phyloP scores from a whole-genome alignment of 92 coral and sea anemone species.

The Palythoa grandis region DNA sequence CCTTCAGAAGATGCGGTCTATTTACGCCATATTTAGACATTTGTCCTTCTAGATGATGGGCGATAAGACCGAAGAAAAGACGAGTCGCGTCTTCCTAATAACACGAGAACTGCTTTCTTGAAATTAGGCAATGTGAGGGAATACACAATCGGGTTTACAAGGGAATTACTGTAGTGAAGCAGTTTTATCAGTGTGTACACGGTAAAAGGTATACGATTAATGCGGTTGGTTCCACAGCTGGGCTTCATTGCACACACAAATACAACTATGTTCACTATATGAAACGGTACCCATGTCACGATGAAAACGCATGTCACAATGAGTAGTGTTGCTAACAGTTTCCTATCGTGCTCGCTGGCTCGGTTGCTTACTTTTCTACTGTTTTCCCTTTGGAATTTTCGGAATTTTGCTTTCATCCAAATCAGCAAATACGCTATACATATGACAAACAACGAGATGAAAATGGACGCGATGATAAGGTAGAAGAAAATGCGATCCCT shows the following conservation, averaged over 20 bases:
- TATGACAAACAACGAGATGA: conserved; percentile 63
- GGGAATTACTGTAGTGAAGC: conserved; percentile 40
- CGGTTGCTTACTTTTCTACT: neutral
- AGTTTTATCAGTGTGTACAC: conserved; percentile 33
- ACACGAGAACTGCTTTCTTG: conserved; percentile 24
- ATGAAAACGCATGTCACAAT: conserved; percentile 77
- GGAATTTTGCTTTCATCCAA: conserved; percentile 67
- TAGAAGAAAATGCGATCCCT: conserved; percentile 70
- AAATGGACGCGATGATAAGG: conserved; percentile 65
- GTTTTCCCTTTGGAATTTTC: neutral
- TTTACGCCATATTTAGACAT: neutral
- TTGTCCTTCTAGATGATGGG: conserved; percentile 8
- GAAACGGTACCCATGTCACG: conserved; percentile 82
- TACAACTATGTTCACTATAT: conserved; percentile 77
- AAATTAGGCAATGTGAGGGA: conserved; percentile 36
- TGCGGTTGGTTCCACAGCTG: neutral
- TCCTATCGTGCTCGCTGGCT: conserved; percentile 53
- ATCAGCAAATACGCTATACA: conserved; percentile 74
- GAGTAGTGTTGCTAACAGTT: conserved; percentile 64
- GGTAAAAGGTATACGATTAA: conserved; percentile 14
- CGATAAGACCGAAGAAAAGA: conserved; percentile 24
- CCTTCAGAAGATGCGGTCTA: neutral
- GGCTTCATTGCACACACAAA: conserved; percentile 31
- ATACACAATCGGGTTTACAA: conserved; percentile 39
- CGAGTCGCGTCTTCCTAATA: conserved; percentile 14